Evolutionary conservation across 2,113 vertebrate species (phyloP), one percentile per base, ranked within the genome.

Genomic region (Sylvilagus bachmani): DNA sequence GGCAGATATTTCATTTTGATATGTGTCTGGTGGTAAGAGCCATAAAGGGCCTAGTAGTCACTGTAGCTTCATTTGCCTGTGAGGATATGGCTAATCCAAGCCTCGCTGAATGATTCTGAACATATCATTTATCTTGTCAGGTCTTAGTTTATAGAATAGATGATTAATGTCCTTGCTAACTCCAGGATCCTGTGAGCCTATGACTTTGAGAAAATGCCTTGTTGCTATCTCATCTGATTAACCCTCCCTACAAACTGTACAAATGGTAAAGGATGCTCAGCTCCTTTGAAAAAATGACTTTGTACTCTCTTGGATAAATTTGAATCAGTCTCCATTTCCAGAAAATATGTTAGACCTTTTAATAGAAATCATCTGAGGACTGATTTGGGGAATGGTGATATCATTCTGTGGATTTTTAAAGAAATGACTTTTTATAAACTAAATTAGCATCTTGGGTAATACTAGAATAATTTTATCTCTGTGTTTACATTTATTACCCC

Each of bases 311-410:
- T 93, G 44, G 51, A 81, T 90, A 24, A 88, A 93, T 83, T 69
- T 90, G 33, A 73, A 82, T 93, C 24, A 2, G 44, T 92, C 92
- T 93, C 85, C 85, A 93, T 89, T 96, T 97, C 88, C 87, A 95
- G 95, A 94, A 97, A 97, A 58, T 66, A 70, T 73, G 12, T 86
- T 80, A 29, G 14, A 8, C 84, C 58, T 95, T 93, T 84, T 85
- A 92, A 67, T 82, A 85, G 90, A 94, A 91, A 91, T 92, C 19
- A 86, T 75, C 90, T 90, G 21, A 83, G 73, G 73, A 11, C 67
- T 93, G 44, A 5, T 75, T 84, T 93, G 21, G 58, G 86, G 58
- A 94, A 86, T 92, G 53, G 33, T 22, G 25, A 21, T 88, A 44
- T 91, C 84, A 86, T 93, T 93, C 38, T 58, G 66, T 95, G n/a